Conservation (phyloP, 1,140 invertebrate genomes). For the Caenorhabditis brenneri region DNA sequence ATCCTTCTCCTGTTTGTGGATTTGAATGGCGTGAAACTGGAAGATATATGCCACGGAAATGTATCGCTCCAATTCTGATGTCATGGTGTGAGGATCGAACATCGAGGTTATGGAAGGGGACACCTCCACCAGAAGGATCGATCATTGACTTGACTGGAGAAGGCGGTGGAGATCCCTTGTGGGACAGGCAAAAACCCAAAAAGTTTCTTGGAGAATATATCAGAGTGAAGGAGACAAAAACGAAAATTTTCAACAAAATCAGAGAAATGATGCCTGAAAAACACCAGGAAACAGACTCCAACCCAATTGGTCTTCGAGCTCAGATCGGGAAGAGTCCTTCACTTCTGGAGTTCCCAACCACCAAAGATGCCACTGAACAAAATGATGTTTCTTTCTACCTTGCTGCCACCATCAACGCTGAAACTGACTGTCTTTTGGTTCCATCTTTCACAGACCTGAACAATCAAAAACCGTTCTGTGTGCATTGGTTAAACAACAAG, state of each 20-base stretch:
- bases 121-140: slow-evolving; percentile 87
- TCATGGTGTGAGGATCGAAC: slow-evolving; percentile 98
- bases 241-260: slow-evolving; percentile 64
- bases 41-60: slow-evolving; percentile 77
- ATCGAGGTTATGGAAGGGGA: slow-evolving; percentile 96
- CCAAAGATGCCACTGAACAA: slow-evolving; percentile 70
- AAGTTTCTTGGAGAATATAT: slow-evolving; percentile 61
- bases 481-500: slow-evolving; percentile 99
- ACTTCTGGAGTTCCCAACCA: slow-evolving; percentile 49
- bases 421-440: slow-evolving; percentile 95
- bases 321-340: slow-evolving; percentile 56
- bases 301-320: slow-evolving; percentile 41
- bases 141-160: slow-evolving; percentile 77
- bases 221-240: slow-evolving; percentile 63
- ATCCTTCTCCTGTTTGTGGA: slow-evolving; percentile 66
- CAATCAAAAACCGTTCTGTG: slow-evolving; percentile 78
- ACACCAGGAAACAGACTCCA: slow-evolving; percentile 50
- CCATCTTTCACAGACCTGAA: slow-evolving; percentile 74
- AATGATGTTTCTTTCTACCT: slow-evolving; percentile 91
- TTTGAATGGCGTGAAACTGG: slow-evolving; percentile 70
- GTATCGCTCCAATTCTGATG: slow-evolving; percentile 94
- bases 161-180: slow-evolving; percentile 34
- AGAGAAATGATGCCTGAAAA: slow-evolving; percentile 60
- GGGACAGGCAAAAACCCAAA: slow-evolving; percentile 59
- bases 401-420: slow-evolving; percentile 94